Conservation (phyloP, 2,113 vertebrate genomes). For the Platycercus adscitus region DNA sequence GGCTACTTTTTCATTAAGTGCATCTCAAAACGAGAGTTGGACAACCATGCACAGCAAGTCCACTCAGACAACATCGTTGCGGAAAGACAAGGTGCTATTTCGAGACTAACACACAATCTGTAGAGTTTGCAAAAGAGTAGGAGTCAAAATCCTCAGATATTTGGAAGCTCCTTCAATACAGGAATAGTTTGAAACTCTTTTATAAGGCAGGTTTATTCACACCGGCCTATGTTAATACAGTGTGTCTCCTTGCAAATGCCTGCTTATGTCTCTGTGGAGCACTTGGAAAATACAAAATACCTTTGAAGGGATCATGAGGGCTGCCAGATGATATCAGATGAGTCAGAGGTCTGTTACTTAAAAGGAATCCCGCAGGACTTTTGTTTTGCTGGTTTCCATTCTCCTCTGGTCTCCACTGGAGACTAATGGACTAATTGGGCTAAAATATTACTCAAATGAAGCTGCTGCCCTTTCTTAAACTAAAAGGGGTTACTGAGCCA, state of each 20-base stretch:
- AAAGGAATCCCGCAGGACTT: constrained; percentile 56
- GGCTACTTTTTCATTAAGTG: background rate
- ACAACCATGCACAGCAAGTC: background rate
- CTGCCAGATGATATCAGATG: constrained; percentile 53
- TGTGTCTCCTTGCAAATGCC: background rate
- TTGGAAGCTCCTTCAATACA: background rate
- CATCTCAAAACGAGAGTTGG: background rate
- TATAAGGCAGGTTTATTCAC: background rate
- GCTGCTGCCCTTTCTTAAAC: constrained; percentile 63
- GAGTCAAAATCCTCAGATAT: background rate
- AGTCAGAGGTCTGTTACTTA: constrained; percentile 63
- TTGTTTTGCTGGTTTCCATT: constrained; percentile 61
- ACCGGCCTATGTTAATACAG: background rate
- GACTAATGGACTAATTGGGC: constrained; percentile 75
- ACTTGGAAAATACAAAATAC: constrained; percentile 28
- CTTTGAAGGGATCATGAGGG: constrained; percentile 9
- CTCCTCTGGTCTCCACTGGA: constrained; percentile 67
- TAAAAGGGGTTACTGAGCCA: constrained; percentile 74
- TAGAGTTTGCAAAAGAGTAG: background rate
- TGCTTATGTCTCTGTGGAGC: constrained; percentile 32
- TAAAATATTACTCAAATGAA: constrained; percentile 77
- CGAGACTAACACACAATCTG: background rate
- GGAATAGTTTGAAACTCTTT: background rate
- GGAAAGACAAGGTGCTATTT: background rate
- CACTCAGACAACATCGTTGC: background rate